Evolutionary conservation across 2,113 vertebrate genomes (phyloP).

Genomic region (Ceyx margarethae): DNA sequence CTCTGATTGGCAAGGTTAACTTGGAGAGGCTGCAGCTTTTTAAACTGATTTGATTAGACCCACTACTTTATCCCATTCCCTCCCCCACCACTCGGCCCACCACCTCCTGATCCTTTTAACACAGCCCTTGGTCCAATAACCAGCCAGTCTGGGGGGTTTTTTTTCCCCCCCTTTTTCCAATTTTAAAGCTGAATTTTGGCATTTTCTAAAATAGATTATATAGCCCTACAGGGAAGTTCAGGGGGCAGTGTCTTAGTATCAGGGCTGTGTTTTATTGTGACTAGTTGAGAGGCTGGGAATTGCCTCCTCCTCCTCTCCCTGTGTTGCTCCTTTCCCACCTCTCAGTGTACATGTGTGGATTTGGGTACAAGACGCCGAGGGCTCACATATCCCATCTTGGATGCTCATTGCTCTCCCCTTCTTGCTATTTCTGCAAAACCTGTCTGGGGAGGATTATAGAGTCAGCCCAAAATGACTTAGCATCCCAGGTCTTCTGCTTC

Average conservation of each 20-base stretch:
- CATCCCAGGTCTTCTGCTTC: not conserved
- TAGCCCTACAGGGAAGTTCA: slow-evolving; percentile 31
- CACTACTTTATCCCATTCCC: slow-evolving; percentile 72
- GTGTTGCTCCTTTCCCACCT: not conserved
- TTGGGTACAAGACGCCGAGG: not conserved
- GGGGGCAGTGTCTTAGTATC: slow-evolving; percentile 4
- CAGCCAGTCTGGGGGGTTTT: not conserved
- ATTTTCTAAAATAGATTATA: slow-evolving; percentile 64
- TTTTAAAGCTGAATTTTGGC: slow-evolving; percentile 63
- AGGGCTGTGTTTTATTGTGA: not conserved
- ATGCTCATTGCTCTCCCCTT: not conserved
- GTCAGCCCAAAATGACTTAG: not conserved
- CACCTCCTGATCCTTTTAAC: slow-evolving; percentile 92
- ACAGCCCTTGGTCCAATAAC: slow-evolving; percentile 68
- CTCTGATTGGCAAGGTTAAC: slow-evolving; percentile 90
- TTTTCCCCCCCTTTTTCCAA: not conserved
- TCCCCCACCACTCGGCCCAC: slow-evolving; percentile 62
- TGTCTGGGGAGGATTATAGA: not conserved
- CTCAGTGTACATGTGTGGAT: not conserved
- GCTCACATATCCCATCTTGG: not conserved
- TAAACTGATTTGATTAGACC: slow-evolving; percentile 90
- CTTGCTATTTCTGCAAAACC: not conserved
- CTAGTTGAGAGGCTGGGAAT: not conserved
- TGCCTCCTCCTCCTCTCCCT: not conserved
- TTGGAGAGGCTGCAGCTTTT: slow-evolving; percentile 82